phyloP scores from a whole-genome alignment of 1,140 invertebrate species.

The Dinothrombium tinctorium region DNA sequence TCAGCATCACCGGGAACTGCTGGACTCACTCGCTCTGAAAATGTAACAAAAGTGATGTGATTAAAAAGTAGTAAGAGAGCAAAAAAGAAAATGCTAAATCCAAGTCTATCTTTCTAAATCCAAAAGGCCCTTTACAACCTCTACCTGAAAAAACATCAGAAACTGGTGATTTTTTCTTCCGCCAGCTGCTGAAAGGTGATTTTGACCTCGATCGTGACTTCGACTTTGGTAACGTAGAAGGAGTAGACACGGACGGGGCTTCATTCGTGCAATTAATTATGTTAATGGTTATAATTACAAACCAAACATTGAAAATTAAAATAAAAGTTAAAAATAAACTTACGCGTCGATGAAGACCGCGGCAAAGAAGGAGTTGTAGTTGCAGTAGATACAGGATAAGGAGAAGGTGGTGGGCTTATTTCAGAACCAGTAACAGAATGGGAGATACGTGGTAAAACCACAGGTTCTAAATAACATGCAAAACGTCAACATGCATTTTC shows the following conservation, averaged over 20 bases:
- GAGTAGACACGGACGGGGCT: not conserved
- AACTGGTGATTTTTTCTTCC: not conserved
- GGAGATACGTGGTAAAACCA: not conserved
- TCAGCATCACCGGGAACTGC: conserved; percentile 40
- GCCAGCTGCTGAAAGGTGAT: conserved; percentile 2
- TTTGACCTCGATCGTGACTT: not conserved
- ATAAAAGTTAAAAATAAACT: conserved; percentile 5
- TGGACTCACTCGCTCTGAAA: conserved; percentile 46
- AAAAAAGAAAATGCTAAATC: not conserved
- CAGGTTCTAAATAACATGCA: too few relatives aligned
- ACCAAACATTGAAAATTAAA: not conserved
- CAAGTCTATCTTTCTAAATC: not conserved
- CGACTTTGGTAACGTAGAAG: not conserved
- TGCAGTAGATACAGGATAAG: not conserved
- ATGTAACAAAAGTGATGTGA: conserved; percentile 4
- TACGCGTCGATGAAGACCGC: conserved; percentile 4
- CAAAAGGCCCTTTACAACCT: not conserved
- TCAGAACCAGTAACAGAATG: not conserved
- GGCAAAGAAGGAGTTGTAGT: not conserved
- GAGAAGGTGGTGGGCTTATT: not conserved
- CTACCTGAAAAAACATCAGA: not conserved
- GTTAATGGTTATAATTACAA: not conserved
- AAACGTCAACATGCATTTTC: conserved; percentile 1
- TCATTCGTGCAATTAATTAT: too few relatives aligned
- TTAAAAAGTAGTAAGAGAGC: conserved; percentile 2